These are phyloP conservation scores for Trachelipus rathkii DNA, from an alignment of 1,140 invertebrate species.

Conservation along the genomic window DNA sequence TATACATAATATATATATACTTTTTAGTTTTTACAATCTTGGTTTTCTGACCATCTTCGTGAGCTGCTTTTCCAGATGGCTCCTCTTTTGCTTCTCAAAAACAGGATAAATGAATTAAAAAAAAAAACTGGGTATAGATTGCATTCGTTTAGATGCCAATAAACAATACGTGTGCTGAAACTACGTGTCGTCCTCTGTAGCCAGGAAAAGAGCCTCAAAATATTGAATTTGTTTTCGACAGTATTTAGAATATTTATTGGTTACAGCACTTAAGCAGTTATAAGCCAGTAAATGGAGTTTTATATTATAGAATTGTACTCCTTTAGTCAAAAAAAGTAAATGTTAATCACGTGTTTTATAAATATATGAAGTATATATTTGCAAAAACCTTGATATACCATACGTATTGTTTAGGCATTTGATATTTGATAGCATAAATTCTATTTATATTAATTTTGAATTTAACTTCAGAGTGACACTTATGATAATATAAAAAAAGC, in stretches of 20 bases:
- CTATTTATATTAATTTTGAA: no score
- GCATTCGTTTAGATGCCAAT: slow-evolving; percentile 75
- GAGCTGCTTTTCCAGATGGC: slow-evolving; percentile 76
- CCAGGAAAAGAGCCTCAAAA: slow-evolving; percentile 68
- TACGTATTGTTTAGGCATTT: no score
- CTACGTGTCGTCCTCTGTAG: slow-evolving; percentile 66
- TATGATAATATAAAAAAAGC: no score
- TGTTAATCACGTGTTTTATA: no score
- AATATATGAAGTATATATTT: no score
- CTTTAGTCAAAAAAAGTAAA: no score
- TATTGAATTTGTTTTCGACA: slow-evolving; percentile 73
- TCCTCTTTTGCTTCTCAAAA: slow-evolving; percentile 74
- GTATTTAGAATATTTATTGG: slow-evolving; percentile 64
- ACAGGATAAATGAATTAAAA: no score
- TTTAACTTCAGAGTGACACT: no score
- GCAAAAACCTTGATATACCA: no score
- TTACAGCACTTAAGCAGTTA: slow-evolving; percentile 67
- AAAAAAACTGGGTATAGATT: slow-evolving; percentile 76
- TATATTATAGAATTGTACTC: background rate
- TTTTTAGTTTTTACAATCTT: slow-evolving; percentile 79
- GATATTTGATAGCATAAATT: no score
- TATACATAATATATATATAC: no score
- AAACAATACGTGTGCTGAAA: slow-evolving; percentile 74
- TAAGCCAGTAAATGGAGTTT: slow-evolving; percentile 68
- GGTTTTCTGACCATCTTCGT: slow-evolving; percentile 84